Base-by-base conservation (phyloP, 2,113 vertebrate species). In the Astur gentilis region DNA sequence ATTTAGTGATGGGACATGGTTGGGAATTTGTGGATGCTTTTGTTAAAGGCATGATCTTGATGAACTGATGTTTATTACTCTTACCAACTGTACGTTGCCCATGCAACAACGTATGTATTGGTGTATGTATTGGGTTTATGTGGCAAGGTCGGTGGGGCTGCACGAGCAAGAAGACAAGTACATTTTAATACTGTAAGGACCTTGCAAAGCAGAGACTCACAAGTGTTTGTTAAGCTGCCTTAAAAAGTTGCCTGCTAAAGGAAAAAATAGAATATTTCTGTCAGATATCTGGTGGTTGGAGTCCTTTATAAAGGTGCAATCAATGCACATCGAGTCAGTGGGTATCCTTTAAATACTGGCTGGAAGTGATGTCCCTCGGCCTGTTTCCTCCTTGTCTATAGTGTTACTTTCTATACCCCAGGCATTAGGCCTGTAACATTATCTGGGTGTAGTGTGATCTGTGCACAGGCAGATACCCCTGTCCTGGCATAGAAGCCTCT, bases 51-150 rank as follows among this genome's bases (percentile, higher is more conserved):
- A 6, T 69, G 54, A 57, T 61, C 45, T 61, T 10, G 25, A 22
- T 60, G 40, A 70, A 34, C 44, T 45, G 47, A 6, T 82, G 22
- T 13, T 64, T 75, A 29, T n/a, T 65, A 13, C 36, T 83, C 21
- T 57, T 66, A 29, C 29, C 32, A 64, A 18, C 29, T n/a, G 17
- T 26, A 38, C 0, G 0, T 69, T 64, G 23, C 55, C 25, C 2
- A 0, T 29, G 50, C 31, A 58, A 8, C 38, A 38, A 7, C 19
- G 2, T 29, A 3, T 3, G 5, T 52, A 4, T 32, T 25, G 52
- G 42, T 78, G 45, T 42, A 16, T 13, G 18, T 32, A 7, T 14
- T 38, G 16, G 25, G 20, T 61, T 71, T 66, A 13, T 25, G 27
- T 50, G 58, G 23, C 40, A 45, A n/a, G 42, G n/a, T 8, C 34